These are phyloP conservation scores for Naso thynnoides DNA, from an alignment of 2,797 vertebrate species.

Conservation along the genomic window DNA sequence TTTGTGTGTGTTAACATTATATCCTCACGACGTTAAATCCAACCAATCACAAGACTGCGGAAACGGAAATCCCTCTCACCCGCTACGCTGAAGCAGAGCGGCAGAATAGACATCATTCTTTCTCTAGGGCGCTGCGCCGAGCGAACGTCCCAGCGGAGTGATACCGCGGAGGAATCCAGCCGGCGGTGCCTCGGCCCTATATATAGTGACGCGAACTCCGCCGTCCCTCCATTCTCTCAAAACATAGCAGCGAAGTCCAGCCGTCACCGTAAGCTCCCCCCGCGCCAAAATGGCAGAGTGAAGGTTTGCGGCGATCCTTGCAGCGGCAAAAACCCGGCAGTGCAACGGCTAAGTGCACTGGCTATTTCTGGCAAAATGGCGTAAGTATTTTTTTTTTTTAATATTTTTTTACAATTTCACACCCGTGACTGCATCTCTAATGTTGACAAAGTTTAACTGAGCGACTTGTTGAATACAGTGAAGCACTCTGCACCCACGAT, in stretches of 20 bases:
- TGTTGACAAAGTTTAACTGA: not conserved
- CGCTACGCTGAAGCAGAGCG: not conserved
- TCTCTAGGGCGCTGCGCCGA: too few species aligned
- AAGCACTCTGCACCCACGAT: rapidly evolving
- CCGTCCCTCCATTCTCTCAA: rapidly evolving
- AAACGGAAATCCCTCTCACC: not conserved
- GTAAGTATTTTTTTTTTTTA: conserved; percentile 77
- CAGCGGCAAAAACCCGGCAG: conserved; percentile 85
- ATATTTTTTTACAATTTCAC: not conserved
- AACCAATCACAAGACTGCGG: conserved; percentile 36
- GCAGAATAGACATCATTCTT: too few species aligned
- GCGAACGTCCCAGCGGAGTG: conserved; percentile 2
- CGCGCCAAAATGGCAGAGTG: conserved; percentile 80
- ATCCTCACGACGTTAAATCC: too few species aligned
- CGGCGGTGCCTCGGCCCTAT: conserved; percentile 50
- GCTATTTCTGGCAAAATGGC: conserved; percentile 87
- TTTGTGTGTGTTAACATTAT: not conserved
- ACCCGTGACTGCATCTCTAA: rapidly evolving
- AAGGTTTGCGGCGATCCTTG: conserved; percentile 77
- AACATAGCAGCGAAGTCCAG: rapidly evolving
- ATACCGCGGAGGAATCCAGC: conserved; percentile 66
- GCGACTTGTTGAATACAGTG: conserved; percentile 12
- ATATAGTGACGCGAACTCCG: not conserved
- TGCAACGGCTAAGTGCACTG: conserved; percentile 84
- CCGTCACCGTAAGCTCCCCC: not conserved